Percentiles rank a stretch among this genome's conserved stretches.
Evolutionary conservation across 2,888 invertebrate species (phyloP).

Genomic region (Campoplex nolae): DNA sequence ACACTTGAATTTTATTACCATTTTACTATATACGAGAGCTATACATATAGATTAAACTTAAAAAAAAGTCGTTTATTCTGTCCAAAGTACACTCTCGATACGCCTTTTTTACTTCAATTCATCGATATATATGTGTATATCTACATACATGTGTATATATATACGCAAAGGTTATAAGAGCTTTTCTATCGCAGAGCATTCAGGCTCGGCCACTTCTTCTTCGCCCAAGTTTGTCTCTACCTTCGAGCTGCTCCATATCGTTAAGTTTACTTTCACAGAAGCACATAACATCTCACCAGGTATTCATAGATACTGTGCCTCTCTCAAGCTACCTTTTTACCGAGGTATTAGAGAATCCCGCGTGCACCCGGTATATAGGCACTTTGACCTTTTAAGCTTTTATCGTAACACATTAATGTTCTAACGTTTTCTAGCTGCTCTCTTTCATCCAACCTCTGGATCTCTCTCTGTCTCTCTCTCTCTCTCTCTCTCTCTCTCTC

Average conservation of each 20-base stretch:
- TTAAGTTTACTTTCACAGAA: constrained; percentile 44
- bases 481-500: background rate
- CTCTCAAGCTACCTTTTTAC: constrained; percentile 61
- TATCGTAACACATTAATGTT: constrained; percentile 68
- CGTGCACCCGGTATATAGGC: constrained; percentile 44
- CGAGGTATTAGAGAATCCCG: constrained; percentile 66
- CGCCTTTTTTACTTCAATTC: constrained; percentile 15
- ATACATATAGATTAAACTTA: background rate
- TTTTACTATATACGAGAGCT: constrained; percentile 11
- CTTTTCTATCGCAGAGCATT: constrained; percentile 51
- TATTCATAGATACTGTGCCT: constrained; percentile 52
- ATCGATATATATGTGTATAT: background rate
- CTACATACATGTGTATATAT: background rate
- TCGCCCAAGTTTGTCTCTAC: constrained; percentile 40
- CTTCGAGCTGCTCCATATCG: constrained; percentile 34
- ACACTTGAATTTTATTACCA: constrained; percentile 30
- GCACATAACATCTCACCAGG: constrained; percentile 38
- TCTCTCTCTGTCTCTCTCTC: constrained; percentile 33
- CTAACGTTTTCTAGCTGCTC: constrained; percentile 43
- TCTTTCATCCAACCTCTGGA: constrained; percentile 40
- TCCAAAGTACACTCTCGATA: background rate
- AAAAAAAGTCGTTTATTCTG: constrained; percentile 8
- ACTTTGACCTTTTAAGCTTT: constrained; percentile 68
- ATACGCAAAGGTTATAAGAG: constrained; percentile 16
- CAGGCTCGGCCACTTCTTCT: constrained; percentile 40